These are phyloP conservation scores for Cistogaster globosa DNA, from an alignment of 2,888 invertebrate genomes.

Conservation along the genomic window DNA sequence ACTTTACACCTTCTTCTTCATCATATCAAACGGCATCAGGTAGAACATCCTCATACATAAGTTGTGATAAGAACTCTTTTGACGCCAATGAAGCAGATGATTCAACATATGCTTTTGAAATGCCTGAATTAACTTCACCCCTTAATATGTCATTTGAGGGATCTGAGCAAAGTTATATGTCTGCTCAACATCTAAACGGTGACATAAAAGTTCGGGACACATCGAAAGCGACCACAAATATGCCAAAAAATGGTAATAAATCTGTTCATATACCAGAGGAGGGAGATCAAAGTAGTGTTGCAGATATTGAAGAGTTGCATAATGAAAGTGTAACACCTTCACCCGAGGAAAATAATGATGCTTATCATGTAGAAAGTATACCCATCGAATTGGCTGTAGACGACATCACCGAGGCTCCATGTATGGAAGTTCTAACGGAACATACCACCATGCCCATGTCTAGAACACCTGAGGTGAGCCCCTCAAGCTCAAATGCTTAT, in stretches of 20 bases:
- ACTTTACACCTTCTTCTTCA: constrained; percentile 85
- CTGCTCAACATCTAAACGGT: constrained; percentile 73
- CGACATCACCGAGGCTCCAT: constrained; percentile 74
- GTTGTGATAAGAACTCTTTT: constrained; percentile 83
- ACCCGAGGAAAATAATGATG: constrained; percentile 73
- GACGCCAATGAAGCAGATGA: constrained; percentile 81
- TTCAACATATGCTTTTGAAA: constrained; percentile 77
- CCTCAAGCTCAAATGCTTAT: constrained; percentile 50
- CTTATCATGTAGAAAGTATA: constrained; percentile 71
- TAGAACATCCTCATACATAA: constrained; percentile 86
- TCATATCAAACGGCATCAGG: constrained; percentile 88
- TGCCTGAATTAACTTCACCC: constrained; percentile 80
- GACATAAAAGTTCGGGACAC: background rate
- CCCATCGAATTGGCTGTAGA: constrained; percentile 76
- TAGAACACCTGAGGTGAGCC: constrained; percentile 81
- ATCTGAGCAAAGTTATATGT: constrained; percentile 81
- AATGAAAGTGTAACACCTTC: constrained; percentile 81
- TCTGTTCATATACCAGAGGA: constrained; percentile 15
- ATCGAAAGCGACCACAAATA: constrained; percentile 33
- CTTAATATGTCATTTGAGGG: constrained; percentile 81
- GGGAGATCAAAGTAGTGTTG: constrained; percentile 77
- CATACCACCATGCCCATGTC: constrained; percentile 69
- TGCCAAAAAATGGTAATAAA: constrained; percentile 22
- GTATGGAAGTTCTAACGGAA: constrained; percentile 75
- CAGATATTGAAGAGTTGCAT: constrained; percentile 77